Base-by-base conservation (phyloP, 2,888 invertebrate species). In the Gibbula magus region DNA sequence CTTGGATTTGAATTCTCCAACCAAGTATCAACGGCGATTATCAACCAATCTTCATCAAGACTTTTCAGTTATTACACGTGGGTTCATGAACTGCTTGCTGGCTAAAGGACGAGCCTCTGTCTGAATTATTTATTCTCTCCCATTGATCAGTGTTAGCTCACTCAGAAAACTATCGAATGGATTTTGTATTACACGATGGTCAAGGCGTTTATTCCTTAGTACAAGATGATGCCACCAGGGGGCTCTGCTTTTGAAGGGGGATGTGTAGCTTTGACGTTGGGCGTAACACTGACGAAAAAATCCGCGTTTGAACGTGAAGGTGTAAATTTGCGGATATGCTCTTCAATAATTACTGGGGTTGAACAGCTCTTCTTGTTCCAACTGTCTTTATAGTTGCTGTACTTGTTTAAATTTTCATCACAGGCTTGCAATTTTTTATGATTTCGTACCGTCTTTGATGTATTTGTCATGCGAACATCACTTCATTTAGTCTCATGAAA, bases 171-270 rank as follows among this genome's bases (percentile, higher is more conserved):
- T 61, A 61, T 61, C 61, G 25, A 29, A 61, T 61, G 29, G 61
- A 61, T 61, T 61, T 61, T 61, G 61, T 61, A 61, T 61, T 61
- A 61, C 61, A 61, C n/a, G 61, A 61, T 61, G 61, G 61, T 61
- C 61, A 61, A 61, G 61, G 61, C 61, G 61, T 61, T 61, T 25
- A 61, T 61, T 61, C 61, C 29, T 29, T 61, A 29, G 29, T 61
- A 25, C 29, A 61, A 29, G 22, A 29, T 25, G 61, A 61, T 29
- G 45, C 61, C 25, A 29, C 61, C 25, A 61, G 61, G 61, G 29
- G 29, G 29, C 25, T 29, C 29, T 29, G 29, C 61, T 25, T 61
- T 61, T 61, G 61, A 61, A 61, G 61, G 29, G 61, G 61, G 20
- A 61, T 29, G 25, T 25, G 16, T 16, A 25, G 25, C 29, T 61